These are phyloP conservation scores for Merodon equestris DNA, from an alignment of 2,888 invertebrate genomes.

Conservation along the genomic window DNA sequence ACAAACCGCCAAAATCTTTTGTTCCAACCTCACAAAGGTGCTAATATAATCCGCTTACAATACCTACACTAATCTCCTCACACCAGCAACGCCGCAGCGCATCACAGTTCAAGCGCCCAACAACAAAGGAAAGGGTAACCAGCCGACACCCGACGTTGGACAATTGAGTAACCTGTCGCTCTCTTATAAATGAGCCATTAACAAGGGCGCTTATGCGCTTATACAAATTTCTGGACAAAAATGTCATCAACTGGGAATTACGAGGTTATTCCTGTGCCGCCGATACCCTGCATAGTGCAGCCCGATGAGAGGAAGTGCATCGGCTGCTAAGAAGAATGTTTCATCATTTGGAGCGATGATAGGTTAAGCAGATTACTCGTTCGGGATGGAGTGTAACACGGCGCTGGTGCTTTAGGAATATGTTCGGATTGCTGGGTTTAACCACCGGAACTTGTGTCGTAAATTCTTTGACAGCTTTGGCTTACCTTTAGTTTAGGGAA, in stretches of 20 bases:
- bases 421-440: no score
- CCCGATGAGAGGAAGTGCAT: slow-evolving; percentile 47
- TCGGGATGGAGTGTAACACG: background rate
- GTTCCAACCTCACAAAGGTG: slow-evolving; percentile 47
- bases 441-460: no score
- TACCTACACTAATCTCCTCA: slow-evolving; percentile 51
- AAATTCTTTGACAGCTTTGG: no score
- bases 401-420: no score
- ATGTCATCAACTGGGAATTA: slow-evolving; percentile 65
- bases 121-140: no score
- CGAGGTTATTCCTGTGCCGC: slow-evolving; percentile 38
- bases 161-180: slow-evolving; percentile 55
- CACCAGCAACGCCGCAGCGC: slow-evolving; percentile 10
- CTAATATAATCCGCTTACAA: slow-evolving; percentile 66
- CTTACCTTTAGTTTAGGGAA: no score
- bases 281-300: slow-evolving; percentile 1
- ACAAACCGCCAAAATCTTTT: slow-evolving; percentile 32
- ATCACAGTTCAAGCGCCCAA: no score
- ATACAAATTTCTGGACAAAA: slow-evolving; percentile 55
- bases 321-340: slow-evolving; percentile 3
- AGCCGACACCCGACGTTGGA: background rate
- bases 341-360: slow-evolving; percentile 31
- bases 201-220: slow-evolving; percentile 67
- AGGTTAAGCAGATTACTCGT: slow-evolving; percentile 56
- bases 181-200: slow-evolving; percentile 65